phyloP scores from a whole-genome alignment of 1,140 invertebrate species.

The Sitophilus oryzae region DNA sequence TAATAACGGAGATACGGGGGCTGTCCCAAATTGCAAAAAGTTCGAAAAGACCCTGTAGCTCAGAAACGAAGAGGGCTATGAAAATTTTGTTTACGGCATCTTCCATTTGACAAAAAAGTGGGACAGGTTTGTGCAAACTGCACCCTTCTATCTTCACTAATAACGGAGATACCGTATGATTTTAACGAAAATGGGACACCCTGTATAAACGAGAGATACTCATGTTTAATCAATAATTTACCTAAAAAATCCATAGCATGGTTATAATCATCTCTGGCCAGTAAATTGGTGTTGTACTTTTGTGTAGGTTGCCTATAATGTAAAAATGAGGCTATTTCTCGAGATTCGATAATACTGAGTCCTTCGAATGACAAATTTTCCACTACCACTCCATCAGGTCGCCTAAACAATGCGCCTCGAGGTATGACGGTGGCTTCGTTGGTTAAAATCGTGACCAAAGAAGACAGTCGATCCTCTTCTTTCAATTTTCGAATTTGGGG shows the following conservation, averaged over 20 bases:
- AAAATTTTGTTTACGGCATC: too few relatives aligned
- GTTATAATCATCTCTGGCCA: slow-evolving; percentile 67
- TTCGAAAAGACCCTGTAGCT: too few relatives aligned
- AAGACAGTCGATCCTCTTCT: slow-evolving; percentile 68
- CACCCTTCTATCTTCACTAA: too few relatives aligned
- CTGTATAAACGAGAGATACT: too few relatives aligned
- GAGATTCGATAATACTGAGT: slow-evolving; percentile 52
- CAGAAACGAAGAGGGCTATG: too few relatives aligned
- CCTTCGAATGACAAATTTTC: slow-evolving; percentile 65
- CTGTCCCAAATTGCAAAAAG: too few relatives aligned
- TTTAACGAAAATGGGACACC: too few relatives aligned
- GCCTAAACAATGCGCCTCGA: slow-evolving; percentile 63
- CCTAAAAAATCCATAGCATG: slow-evolving; percentile 67
- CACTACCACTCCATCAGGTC: slow-evolving; percentile 56
- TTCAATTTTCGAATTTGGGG: slow-evolving; percentile 53
- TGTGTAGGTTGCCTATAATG: slow-evolving; percentile 59
- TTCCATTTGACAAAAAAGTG: too few relatives aligned
- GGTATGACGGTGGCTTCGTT: slow-evolving; percentile 64
- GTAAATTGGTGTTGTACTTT: slow-evolving; percentile 65
- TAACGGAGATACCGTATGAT: too few relatives aligned
- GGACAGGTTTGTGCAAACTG: too few relatives aligned
- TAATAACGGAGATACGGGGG: too few relatives aligned
- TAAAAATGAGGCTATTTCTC: slow-evolving; percentile 59
- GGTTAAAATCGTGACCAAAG: slow-evolving; percentile 60
- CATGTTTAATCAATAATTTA: background rate